Percentiles rank a stretch among this genome's conserved stretches.
phyloP scores from a whole-genome alignment of 1,140 invertebrate genomes.

The Bactericera cockerelli region DNA sequence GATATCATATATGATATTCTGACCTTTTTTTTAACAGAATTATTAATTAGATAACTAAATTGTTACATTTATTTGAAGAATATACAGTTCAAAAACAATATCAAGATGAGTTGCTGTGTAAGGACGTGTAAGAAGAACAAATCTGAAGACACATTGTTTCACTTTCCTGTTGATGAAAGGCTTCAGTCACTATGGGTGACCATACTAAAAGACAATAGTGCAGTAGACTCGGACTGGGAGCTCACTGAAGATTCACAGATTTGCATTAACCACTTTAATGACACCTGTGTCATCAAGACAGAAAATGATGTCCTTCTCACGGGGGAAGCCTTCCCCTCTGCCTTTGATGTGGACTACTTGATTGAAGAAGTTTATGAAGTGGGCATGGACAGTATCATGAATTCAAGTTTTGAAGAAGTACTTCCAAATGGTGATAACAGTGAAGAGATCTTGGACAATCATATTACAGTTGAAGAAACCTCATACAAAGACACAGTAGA shows the following conservation, averaged over 20 bases:
- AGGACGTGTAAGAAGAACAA: not conserved
- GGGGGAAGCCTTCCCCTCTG: not conserved
- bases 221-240: not conserved
- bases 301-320: not conserved
- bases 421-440: not conserved
- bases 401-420: not conserved
- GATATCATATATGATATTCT: not conserved
- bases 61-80: not conserved
- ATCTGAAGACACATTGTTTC: not conserved
- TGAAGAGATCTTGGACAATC: not conserved
- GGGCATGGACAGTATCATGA: not conserved
- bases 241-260: not conserved
- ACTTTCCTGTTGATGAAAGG: slow-evolving; percentile 4
- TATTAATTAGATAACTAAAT: too few relatives aligned
- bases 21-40: too few relatives aligned
- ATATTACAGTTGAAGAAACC: not conserved
- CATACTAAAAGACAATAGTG: slow-evolving; percentile 1
- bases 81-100: not conserved
- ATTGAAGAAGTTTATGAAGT: not conserved
- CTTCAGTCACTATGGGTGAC: not conserved
- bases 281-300: not conserved
- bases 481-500: too few relatives aligned
- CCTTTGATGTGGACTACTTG: not conserved
- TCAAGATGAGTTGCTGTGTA: slow-evolving; percentile 3
- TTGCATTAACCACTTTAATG: slow-evolving; percentile 8